Conservation (phyloP, 2,797 vertebrate genomes). For the Scolopax bukidnonensis region DNA sequence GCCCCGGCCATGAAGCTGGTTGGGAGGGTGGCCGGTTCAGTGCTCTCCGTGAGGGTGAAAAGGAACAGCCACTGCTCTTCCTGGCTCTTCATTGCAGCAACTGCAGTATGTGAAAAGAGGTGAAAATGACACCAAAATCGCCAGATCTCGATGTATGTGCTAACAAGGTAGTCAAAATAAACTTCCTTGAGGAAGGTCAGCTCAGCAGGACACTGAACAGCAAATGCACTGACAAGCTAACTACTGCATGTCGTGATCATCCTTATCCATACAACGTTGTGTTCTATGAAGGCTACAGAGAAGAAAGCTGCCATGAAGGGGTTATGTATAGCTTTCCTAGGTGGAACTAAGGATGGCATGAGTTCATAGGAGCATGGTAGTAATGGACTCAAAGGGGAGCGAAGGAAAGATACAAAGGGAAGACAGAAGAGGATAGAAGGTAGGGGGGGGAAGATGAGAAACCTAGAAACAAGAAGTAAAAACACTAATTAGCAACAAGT, state of each 20-base stretch:
- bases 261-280: rapidly evolving
- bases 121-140: background rate
- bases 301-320: background rate
- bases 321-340: background rate
- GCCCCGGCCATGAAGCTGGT: no score
- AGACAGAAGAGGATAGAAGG: background rate
- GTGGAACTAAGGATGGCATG: background rate
- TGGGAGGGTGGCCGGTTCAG: rapidly evolving
- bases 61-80: background rate
- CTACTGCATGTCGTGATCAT: rapidly evolving
- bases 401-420: background rate
- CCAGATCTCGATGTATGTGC: rapidly evolving
- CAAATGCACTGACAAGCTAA: background rate
- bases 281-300: background rate
- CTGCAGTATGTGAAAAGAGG: background rate
- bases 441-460: background rate
- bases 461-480: background rate
- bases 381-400: background rate
- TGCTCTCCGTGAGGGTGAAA: rapidly evolving
- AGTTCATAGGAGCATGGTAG: background rate
- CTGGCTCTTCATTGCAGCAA: background rate
- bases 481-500: background rate
- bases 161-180: background rate
- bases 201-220: no score
- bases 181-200: background rate